Percentiles rank a stretch among this genome's conserved stretches.
These are phyloP conservation scores for Microctonus aethiopoides DNA, from an alignment of 2,888 invertebrate species.

Conservation along the genomic window DNA sequence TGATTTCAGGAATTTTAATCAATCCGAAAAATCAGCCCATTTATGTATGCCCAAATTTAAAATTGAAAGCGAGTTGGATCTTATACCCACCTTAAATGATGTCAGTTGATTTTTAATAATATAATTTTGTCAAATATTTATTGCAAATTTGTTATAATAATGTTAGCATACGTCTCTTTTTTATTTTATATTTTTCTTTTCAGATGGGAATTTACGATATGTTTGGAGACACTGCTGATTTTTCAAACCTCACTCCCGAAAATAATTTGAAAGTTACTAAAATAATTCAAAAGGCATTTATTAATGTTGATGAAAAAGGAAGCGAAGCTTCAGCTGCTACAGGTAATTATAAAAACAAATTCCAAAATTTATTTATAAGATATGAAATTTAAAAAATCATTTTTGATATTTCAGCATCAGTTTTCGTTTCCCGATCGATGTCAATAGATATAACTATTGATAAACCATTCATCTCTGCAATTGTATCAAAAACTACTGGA, in stretches of 20 bases:
- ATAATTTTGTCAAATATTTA: neutral
- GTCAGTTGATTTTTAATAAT: neutral
- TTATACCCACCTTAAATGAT: neutral
- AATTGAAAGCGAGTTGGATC: neutral
- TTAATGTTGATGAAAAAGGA: neutral
- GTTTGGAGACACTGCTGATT: neutral
- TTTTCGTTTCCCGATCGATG: neutral
- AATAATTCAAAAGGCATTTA: neutral
- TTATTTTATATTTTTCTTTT: neutral
- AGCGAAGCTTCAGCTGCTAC: neutral
- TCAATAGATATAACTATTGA: neutral
- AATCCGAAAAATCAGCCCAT: no score
- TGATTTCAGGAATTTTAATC: neutral
- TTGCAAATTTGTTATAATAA: neutral
- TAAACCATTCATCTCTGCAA: neutral
- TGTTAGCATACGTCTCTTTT: neutral
- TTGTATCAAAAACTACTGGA: neutral
- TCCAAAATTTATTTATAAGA: neutral
- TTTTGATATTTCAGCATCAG: no score
- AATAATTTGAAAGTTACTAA: neutral
- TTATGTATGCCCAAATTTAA: neutral
- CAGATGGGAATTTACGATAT: neutral
- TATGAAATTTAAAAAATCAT: no score
- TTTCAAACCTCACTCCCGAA: neutral
- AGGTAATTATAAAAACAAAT: neutral